A percentile compares a stretch with the other conserved stretches of the same genome.
phyloP scores from a whole-genome alignment of 37 sponge, comb jelly and placozoan species.

The Haliclona indistincta region DNA sequence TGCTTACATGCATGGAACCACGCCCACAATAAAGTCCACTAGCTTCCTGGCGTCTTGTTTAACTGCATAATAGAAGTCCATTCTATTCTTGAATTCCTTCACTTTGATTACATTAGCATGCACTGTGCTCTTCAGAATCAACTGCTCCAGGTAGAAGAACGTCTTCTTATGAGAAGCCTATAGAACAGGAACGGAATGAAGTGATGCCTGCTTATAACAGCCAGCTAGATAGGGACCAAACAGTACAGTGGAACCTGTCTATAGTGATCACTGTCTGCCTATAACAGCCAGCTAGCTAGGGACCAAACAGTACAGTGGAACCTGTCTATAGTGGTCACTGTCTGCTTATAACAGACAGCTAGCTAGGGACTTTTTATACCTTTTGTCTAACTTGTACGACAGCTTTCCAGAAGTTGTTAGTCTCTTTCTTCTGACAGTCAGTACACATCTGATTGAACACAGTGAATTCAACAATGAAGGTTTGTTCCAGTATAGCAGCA shows the following conservation, averaged over 20 bases:
- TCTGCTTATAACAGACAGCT: too few species aligned
- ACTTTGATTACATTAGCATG: constrained; percentile 73
- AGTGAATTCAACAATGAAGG: constrained; percentile 91
- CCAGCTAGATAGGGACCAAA: too few species aligned
- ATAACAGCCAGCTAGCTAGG: too few species aligned
- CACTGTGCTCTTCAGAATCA: constrained; percentile 81
- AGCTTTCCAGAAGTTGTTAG: constrained; percentile 90
- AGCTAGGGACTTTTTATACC: constrained; percentile 40
- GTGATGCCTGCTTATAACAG: too few species aligned
- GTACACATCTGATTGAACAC: constrained; percentile 96
- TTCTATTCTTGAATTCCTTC: constrained; percentile 68
- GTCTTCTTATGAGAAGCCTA: constrained; percentile 95
- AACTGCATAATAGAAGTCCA: constrained; percentile 84
- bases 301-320: too few species aligned
- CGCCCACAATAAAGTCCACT: constrained; percentile 85
- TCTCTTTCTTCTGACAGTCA: constrained; percentile 90
- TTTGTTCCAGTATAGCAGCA: constrained; percentile 86
- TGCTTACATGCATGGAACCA: constrained; percentile 83
- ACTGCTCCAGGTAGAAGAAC: constrained; percentile 94
- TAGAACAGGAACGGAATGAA: too few species aligned
- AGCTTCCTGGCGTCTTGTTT: constrained; percentile 87
- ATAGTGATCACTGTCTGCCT: too few species aligned
- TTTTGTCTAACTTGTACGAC: constrained; percentile 95
- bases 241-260: too few species aligned
- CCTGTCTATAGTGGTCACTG: too few species aligned